Evolutionary conservation across 2,888 invertebrate genomes (phyloP).

Genomic region (Caenorhabditis sulstoni): DNA sequence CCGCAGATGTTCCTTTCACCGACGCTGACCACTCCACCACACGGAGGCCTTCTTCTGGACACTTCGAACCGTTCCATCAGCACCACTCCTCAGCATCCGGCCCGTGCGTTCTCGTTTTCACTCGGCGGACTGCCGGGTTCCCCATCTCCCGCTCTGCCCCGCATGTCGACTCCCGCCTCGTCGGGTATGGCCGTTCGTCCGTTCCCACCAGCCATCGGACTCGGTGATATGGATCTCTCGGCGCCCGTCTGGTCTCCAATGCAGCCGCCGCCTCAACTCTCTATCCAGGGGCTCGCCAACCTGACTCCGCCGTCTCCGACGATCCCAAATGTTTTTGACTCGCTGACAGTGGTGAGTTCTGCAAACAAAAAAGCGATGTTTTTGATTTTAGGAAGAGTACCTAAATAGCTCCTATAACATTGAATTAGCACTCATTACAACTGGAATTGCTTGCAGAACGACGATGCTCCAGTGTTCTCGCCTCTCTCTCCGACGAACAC

Average conservation of each 20-base stretch:
- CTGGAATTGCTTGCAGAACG: conserved; percentile 41
- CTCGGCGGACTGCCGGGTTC: conserved; percentile 25
- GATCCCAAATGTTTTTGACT: conserved; percentile 35
- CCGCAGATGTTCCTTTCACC: conserved; percentile 58
- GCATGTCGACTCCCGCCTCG: conserved; percentile 30
- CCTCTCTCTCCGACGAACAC: conserved; percentile 59
- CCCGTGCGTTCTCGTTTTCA: conserved; percentile 52
- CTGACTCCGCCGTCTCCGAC: conserved; percentile 32
- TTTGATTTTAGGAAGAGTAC: background rate
- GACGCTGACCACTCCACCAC: conserved; percentile 32
- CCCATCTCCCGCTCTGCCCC: conserved; percentile 24
- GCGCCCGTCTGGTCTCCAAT: conserved; percentile 23
- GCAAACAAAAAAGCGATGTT: too few species aligned
- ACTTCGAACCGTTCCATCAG: background rate
- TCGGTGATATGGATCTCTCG: conserved; percentile 9
- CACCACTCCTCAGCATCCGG: conserved; percentile 22
- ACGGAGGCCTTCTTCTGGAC: conserved; percentile 26
- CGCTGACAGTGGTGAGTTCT: conserved; percentile 42
- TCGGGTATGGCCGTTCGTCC: conserved; percentile 11
- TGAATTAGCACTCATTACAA: background rate
- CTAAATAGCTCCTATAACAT: background rate
- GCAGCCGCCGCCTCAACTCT: conserved; percentile 22
- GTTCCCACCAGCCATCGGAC: conserved; percentile 5
- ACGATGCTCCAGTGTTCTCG: conserved; percentile 61
- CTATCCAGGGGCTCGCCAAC: conserved; percentile 31